Conservation (phyloP, 2,113 vertebrate genomes). For the Halichoeres trimaculatus region DNA sequence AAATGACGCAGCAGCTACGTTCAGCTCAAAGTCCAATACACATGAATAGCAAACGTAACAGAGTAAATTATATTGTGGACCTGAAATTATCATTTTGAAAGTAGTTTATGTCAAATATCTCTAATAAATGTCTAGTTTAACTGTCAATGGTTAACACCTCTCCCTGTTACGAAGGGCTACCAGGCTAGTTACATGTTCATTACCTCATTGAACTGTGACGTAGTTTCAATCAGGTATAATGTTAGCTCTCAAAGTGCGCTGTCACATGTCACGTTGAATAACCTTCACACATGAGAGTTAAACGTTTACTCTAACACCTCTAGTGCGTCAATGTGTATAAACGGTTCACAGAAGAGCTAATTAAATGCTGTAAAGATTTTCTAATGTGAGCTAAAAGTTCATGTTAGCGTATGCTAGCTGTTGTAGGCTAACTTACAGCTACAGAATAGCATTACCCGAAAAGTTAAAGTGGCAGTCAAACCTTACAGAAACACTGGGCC, state of each 20-base stretch:
- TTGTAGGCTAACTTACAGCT: background rate
- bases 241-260: constrained; percentile 16
- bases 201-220: background rate
- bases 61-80: too few relatives aligned
- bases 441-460: background rate
- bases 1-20: too few relatives aligned
- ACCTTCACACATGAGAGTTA: background rate
- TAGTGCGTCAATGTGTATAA: background rate
- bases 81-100: too few relatives aligned
- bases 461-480: background rate
- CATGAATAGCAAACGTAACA: too few relatives aligned
- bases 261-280: background rate
- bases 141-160: background rate
- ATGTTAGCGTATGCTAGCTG: constrained; percentile 10
- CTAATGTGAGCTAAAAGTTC: constrained; percentile 21
- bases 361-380: too few relatives aligned
- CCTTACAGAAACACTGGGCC: background rate
- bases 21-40: too few relatives aligned
- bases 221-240: background rate
- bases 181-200: background rate
- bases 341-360: too few relatives aligned
- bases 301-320: background rate
- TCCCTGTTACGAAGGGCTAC: too few relatives aligned
- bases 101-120: too few relatives aligned
- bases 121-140: background rate